Conservation (phyloP, 2,888 invertebrate species). For the Hanleya hanleyi region DNA sequence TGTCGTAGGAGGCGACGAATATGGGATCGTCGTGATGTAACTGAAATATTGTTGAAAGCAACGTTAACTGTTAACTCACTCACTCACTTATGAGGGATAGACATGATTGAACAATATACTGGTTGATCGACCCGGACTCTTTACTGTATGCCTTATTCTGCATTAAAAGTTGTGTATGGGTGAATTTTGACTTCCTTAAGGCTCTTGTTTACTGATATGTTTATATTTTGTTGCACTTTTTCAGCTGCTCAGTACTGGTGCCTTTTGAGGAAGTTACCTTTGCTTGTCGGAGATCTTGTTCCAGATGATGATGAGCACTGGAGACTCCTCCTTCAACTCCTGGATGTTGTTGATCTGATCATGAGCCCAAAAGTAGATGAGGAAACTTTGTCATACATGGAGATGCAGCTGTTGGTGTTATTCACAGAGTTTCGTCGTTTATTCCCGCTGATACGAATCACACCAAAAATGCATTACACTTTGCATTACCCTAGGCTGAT, state of each 20-base stretch:
- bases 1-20: too few relatives aligned
- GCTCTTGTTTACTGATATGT: too few relatives aligned
- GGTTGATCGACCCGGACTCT: too few relatives aligned
- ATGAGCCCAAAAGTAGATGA: not conserved
- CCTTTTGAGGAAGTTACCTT: not conserved
- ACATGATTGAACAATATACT: too few relatives aligned
- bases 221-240: too few relatives aligned
- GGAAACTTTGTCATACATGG: not conserved
- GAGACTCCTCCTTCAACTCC: not conserved
- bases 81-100: too few relatives aligned
- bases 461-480: not conserved
- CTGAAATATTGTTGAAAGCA: too few relatives aligned
- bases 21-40: too few relatives aligned
- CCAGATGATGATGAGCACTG: not conserved
- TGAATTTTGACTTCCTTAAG: too few relatives aligned
- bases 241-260: conserved; percentile 1
- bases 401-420: not conserved
- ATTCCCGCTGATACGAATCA: not conserved
- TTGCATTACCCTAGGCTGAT: conserved; percentile 5
- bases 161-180: too few relatives aligned
- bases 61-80: too few relatives aligned
- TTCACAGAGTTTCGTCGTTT: not conserved
- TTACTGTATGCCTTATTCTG: too few relatives aligned
- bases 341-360: not conserved
- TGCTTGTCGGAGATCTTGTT: not conserved